Evolutionary conservation across 2,888 invertebrate genomes (phyloP), one percentile per base, ranked within the genome.

Genomic region (Leptinotarsa peninsularis): DNA sequence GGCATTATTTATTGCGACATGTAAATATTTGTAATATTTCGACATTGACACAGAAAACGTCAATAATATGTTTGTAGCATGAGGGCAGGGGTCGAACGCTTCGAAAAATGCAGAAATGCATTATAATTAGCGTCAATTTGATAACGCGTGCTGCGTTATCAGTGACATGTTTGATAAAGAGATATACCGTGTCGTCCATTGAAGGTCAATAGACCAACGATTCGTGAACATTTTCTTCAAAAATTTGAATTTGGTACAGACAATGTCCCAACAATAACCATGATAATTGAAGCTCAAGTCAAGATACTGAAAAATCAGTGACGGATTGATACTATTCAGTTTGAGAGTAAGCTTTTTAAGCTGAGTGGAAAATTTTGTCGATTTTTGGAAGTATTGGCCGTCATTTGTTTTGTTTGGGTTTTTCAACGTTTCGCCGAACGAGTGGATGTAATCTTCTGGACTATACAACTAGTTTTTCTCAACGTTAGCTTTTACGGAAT

Each of bases 11-110:
- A 3, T 63, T 63, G 43, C 63, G 43, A 63, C 27, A 63, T 43
- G 63, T 63, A 63, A 63, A 63, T 63, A 33, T 63, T 63, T 63
- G n/a, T 63, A n/a, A 43, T 63, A n/a, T 63, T 63, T n/a, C 33
- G 63, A 63, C 33, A 33, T 43, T 10, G 43, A 10, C 7, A 43
- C 43, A 63, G 2, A 21, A 2, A 43, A 33, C 33, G 43, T 33
- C 63, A 63, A 63, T 63, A 63, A 33, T 63, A 63, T 63, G 63
- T 63, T 63, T 58, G 63, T 43, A 17, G 10, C n/a, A n/a, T 17
- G 17, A 58, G 63, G 3, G 3, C n/a, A 21, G 18, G 63, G 63
- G 63, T 63, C 63, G 33, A 63, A 7, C 3, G 13, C 63, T 33
- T 4, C n/a, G 43, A 33, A 63, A 63, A 63, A 33, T 58, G 58